Conservation (phyloP, 2,113 vertebrate species). For the Bos javanicus region DNA sequence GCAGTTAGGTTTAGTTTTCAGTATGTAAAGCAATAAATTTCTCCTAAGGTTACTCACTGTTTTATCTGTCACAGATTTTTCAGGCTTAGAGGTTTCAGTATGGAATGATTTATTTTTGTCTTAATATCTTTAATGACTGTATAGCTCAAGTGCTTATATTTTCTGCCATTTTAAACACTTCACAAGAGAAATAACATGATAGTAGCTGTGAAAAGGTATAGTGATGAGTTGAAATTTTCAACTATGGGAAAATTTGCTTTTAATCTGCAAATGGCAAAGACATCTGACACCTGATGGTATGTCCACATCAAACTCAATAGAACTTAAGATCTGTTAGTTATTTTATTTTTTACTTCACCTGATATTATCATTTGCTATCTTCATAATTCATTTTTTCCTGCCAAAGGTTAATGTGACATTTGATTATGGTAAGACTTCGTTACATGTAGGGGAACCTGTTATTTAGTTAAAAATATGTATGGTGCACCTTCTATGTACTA, state of each 20-base stretch:
- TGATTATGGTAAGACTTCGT: background rate
- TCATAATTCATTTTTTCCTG: background rate
- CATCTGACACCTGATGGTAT: background rate
- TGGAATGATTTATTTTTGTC: background rate
- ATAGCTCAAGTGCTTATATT: background rate
- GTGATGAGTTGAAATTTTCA: background rate
- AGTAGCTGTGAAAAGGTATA: background rate
- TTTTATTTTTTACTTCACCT: background rate
- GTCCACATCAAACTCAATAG: background rate
- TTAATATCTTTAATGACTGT: background rate
- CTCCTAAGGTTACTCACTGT: constrained; percentile 52
- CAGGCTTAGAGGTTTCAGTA: background rate
- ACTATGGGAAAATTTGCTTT: background rate
- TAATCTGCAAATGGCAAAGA: background rate
- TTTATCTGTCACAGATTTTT: constrained; percentile 18
- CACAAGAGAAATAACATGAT: background rate
- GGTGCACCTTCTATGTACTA: background rate
- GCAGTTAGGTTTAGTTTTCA: constrained; percentile 61
- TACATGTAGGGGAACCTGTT: background rate
- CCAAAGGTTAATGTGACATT: background rate
- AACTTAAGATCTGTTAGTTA: background rate
- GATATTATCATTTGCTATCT: background rate
- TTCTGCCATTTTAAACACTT: background rate
- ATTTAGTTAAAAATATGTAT: background rate
- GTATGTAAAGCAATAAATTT: background rate